phyloP scores from a whole-genome alignment of 2,113 vertebrate species.

The Gymnogyps californianus region DNA sequence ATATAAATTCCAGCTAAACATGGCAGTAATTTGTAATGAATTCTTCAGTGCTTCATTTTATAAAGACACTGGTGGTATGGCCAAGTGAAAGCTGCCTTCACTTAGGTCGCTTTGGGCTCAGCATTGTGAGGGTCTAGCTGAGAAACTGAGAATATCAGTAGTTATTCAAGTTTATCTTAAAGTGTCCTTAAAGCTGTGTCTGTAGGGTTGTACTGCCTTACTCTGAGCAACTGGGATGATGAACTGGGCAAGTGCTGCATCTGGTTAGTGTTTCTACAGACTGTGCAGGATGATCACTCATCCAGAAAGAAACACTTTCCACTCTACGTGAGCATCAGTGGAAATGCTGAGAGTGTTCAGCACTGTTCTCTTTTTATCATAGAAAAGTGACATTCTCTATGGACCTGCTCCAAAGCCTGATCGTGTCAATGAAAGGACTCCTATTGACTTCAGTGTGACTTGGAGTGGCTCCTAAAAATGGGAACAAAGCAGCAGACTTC shows the following conservation, averaged over 20 bases:
- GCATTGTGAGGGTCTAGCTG: not conserved
- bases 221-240: not conserved
- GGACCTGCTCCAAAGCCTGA: conserved; percentile 12
- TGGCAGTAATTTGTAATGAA: not conserved
- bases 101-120: not conserved
- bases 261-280: conserved; percentile 23
- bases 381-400: not conserved
- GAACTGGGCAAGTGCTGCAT: not conserved
- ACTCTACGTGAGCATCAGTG: not conserved
- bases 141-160: not conserved
- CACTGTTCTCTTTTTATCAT: not conserved
- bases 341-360: conserved; percentile 5
- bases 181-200: not conserved
- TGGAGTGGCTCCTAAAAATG: conserved; percentile 34
- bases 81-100: not conserved
- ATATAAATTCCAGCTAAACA: not conserved
- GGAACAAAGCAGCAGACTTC: conserved; percentile 47
- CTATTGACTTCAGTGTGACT: conserved; percentile 27
- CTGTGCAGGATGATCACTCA: not conserved
- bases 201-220: not conserved
- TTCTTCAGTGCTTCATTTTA: not conserved
- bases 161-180: not conserved
- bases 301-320: not conserved
- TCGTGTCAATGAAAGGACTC: conserved; percentile 10
- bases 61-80: not conserved